Evolutionary conservation across 1,140 invertebrate species (phyloP), one percentile per base, ranked within the genome.

Genomic region (Drosophila baimaii): DNA sequence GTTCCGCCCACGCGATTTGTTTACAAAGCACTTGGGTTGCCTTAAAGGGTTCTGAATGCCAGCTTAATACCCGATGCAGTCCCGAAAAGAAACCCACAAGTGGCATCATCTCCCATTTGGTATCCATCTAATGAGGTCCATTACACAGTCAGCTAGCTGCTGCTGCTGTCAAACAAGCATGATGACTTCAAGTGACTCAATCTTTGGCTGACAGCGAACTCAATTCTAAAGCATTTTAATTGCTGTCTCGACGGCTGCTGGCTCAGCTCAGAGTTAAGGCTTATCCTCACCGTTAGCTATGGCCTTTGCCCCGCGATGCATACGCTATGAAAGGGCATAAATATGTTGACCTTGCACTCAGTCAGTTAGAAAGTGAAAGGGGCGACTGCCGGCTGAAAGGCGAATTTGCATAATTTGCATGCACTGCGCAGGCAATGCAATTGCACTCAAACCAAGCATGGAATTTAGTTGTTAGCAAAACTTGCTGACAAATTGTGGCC

Each of bases 401-500:
- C 49, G 61, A 79, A 88, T 88, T 88, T 88, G 84, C 83, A 88
- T 88, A 88, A 88, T 83, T 79, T 73, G 79, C 72, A 77, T 72
- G 64, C 79, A 83, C 62, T 21, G 31, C 49, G 23, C 27, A 27
- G 65, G 57, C 27, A 15, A 44, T 65, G 35, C 43, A 47, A 72
- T 71, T 71, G 56, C 64, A 79, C 72, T 76, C 66, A 72, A 72
- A 62, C 58, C 52, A 47, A 61, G 63, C 66, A 62, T 79, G 68
- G 59, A 77, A 73, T 79, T 69, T 82, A 70, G 82, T 79, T 86
- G 78, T 81, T 84, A 77, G 58, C 55, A 63, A 70, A 85, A 81
- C 65, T 69, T 76, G 76, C 76, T 88, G 83, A 88, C 83, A 88
- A 86, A 80, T 89, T 79, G 79, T 61, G 77, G 79, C 63, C 44